Percentiles rank a stretch among this genome's conserved stretches.
These are phyloP conservation scores for Lepidochrysops patricia DNA, from an alignment of 2,888 invertebrate species.

Conservation along the genomic window DNA sequence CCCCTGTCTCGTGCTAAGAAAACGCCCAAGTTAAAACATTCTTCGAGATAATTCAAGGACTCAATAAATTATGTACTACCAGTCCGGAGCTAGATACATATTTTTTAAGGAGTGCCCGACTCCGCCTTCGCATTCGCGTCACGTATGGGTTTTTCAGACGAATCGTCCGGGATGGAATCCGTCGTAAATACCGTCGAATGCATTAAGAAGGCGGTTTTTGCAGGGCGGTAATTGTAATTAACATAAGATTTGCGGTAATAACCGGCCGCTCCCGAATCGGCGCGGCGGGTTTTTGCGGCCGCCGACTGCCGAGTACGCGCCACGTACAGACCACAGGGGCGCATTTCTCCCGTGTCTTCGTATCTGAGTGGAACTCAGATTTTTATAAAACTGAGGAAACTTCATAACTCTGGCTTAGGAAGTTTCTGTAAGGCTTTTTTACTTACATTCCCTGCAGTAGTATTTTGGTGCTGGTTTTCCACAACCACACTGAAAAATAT, in stretches of 20 bases:
- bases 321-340: constrained; percentile 35
- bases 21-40: not conserved
- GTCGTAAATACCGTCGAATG: constrained; percentile 60
- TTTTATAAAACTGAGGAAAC: too few species aligned
- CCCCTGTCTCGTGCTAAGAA: too few species aligned
- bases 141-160: constrained; percentile 46
- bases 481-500: too few species aligned
- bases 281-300: constrained; percentile 50
- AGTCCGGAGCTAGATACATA: constrained; percentile 15
- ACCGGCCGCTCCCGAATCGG: constrained; percentile 57
- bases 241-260: constrained; percentile 70
- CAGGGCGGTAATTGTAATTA: constrained; percentile 48
- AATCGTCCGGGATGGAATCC: constrained; percentile 43
- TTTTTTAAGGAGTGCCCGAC: constrained; percentile 27
- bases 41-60: constrained; percentile 14
- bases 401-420: too few species aligned
- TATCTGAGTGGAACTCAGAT: too few species aligned
- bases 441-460: too few species aligned
- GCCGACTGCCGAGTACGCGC: constrained; percentile 61
- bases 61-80: constrained; percentile 10
- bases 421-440: too few species aligned
- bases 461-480: too few species aligned
- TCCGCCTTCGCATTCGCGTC: constrained; percentile 41
- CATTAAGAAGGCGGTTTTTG: constrained; percentile 70
- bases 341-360: constrained; percentile 57